Conservation (phyloP, 2,888 invertebrate species). For the Cephus pygmeus region DNA sequence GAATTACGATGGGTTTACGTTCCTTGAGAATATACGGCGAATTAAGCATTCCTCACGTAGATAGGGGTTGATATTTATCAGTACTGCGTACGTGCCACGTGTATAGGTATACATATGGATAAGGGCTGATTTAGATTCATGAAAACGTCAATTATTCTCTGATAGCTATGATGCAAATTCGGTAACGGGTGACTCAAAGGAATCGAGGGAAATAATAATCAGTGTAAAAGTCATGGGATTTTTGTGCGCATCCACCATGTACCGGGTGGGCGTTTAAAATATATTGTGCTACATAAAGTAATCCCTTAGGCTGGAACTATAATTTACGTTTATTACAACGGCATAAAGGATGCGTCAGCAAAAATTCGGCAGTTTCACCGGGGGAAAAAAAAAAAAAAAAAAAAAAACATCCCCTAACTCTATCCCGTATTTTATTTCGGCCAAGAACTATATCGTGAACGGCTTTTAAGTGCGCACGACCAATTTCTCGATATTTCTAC, state of each 20-base stretch:
- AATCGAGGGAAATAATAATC: not conserved
- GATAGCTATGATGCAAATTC: not conserved
- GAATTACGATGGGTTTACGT: not conserved
- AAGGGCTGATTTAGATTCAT: not conserved
- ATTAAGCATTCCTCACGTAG: not conserved
- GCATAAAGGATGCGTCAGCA: not conserved
- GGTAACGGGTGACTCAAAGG: not conserved
- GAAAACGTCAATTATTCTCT: not conserved
- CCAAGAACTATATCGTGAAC: not conserved
- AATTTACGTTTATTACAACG: not conserved
- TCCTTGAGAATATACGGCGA: not conserved
- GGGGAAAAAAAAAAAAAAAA: no score
- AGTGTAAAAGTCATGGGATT: not conserved
- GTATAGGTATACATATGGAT: not conserved
- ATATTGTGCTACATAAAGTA: not conserved
- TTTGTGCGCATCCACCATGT: not conserved
- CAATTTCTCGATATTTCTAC: not conserved
- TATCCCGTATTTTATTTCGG: not conserved
- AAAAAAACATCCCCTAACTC: no score
- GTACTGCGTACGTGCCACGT: not conserved
- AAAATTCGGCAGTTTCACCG: not conserved
- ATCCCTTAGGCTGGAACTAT: not conserved
- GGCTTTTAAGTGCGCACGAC: not conserved
- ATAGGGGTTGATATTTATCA: not conserved
- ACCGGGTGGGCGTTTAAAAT: not conserved